Evolutionary conservation across 2,113 vertebrate genomes (phyloP).

Genomic region (Laticauda laticaudata): DNA sequence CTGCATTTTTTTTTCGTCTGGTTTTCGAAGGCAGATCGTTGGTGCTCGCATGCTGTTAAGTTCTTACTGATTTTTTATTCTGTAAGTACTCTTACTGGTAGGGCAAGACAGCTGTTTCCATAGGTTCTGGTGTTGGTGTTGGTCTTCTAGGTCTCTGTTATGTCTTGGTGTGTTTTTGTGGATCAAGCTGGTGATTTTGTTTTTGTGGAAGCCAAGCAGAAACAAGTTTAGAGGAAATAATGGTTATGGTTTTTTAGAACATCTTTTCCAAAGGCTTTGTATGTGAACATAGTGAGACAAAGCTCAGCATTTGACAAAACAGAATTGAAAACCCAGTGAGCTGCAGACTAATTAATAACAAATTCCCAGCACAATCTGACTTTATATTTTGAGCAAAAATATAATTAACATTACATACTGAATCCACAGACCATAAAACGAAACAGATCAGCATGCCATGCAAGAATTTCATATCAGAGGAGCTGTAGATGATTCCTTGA

Average conservation of each 20-base stretch:
- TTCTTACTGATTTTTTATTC: no score
- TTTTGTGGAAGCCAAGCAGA: no score
- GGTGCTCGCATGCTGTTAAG: no score
- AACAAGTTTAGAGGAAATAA: not conserved
- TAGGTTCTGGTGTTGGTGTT: no score
- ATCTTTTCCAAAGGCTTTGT: conserved; percentile 13
- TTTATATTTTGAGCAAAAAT: not conserved
- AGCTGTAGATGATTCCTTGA: conserved; percentile 33
- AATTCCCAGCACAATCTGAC: not conserved
- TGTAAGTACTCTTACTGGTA: no score
- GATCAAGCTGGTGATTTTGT: no score
- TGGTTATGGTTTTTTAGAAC: not conserved
- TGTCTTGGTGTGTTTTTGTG: no score
- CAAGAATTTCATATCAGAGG: conserved; percentile 24
- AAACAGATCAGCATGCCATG: conserved; percentile 32
- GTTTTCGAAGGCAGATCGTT: no score
- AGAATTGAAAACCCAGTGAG: not conserved
- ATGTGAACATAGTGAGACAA: not conserved
- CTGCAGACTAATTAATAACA: not conserved
- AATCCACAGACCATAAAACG: not conserved
- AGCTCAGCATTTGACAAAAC: conserved; percentile 2
- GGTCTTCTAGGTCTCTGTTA: no score
- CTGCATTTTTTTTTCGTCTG: no score
- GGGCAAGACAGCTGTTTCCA: no score
- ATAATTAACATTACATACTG: not conserved